Percentiles rank a stretch among this genome's conserved stretches.
Conservation (phyloP, 2,888 invertebrate species). For the Callinectes sapidus region DNA sequence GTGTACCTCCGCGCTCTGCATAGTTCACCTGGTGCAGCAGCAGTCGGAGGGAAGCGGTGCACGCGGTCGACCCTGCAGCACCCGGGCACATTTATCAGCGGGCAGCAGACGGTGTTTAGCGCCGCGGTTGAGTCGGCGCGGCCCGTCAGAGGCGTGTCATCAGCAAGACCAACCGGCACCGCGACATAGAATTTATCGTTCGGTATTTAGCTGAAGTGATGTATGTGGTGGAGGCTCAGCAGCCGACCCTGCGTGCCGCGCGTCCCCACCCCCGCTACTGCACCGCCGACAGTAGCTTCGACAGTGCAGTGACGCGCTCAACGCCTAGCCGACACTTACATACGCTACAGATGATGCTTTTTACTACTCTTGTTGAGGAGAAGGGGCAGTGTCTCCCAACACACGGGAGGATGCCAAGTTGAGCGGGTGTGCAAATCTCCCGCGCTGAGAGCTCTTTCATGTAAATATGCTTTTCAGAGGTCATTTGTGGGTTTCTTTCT, state of each 20-base stretch:
- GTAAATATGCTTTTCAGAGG: conserved; percentile 28
- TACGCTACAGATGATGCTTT: background rate
- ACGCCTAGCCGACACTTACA: background rate
- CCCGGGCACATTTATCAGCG: conserved; percentile 40
- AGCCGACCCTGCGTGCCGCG: background rate
- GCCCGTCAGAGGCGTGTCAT: conserved; percentile 53
- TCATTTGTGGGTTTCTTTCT: conserved; percentile 36
- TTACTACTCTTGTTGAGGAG: background rate
- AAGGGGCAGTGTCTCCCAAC: conserved; percentile 15
- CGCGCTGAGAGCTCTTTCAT: conserved; percentile 26
- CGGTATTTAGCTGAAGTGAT: conserved; percentile 46
- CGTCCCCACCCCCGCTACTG: conserved; percentile 28
- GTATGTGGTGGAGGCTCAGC: conserved; percentile 40
- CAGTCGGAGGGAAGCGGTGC: conserved; percentile 14
- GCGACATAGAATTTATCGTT: conserved; percentile 55
- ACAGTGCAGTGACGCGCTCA: background rate
- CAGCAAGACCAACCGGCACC: conserved; percentile 44
- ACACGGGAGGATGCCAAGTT: background rate
- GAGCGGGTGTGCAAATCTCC: conserved; percentile 13
- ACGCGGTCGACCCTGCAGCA: background rate
- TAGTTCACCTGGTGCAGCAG: conserved; percentile 19
- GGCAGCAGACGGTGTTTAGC: conserved; percentile 46
- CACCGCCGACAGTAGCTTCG: conserved; percentile 25
- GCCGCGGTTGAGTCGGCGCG: conserved; percentile 34
- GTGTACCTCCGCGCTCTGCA: conserved; percentile 23